A percentile compares a stretch with the other conserved stretches of the same genome.
Conservation (phyloP, 2,888 invertebrate species). For the Oxystoma pomonae region DNA sequence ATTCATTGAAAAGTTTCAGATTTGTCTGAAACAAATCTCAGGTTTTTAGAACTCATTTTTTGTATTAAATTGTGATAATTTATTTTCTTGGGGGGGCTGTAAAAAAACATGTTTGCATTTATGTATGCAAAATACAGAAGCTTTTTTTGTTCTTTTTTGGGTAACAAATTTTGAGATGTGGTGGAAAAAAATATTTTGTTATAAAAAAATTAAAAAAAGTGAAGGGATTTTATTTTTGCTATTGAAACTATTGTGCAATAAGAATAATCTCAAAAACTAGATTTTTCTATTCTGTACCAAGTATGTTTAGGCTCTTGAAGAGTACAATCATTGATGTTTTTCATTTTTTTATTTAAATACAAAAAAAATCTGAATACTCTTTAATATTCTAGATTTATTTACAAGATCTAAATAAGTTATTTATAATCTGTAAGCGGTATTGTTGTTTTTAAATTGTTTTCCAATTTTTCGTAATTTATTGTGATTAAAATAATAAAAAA, state of each 20-base stretch:
- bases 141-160: constrained; percentile 31
- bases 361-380: neutral
- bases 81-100: neutral
- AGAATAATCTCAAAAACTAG: constrained; percentile 10
- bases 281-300: constrained; percentile 7
- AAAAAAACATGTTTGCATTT: neutral
- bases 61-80: neutral
- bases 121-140: neutral
- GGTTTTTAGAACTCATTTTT: neutral
- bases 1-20: neutral
- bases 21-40: neutral
- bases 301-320: neutral
- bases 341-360: neutral
- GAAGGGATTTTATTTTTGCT: constrained; percentile 27
- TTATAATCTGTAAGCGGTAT: neutral
- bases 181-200: constrained; percentile 38
- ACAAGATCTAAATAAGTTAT: neutral
- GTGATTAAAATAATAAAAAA: constrained; percentile 5
- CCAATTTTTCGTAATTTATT: constrained; percentile 9
- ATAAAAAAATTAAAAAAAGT: constrained; percentile 34
- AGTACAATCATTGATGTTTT: neutral
- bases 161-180: constrained; percentile 38
- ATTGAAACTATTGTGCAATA: constrained; percentile 16
- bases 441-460: constrained; percentile 14
- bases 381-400: neutral